Base-by-base conservation (phyloP, 1,140 invertebrate genomes). In the Ceratoteleas bidentatus region DNA sequence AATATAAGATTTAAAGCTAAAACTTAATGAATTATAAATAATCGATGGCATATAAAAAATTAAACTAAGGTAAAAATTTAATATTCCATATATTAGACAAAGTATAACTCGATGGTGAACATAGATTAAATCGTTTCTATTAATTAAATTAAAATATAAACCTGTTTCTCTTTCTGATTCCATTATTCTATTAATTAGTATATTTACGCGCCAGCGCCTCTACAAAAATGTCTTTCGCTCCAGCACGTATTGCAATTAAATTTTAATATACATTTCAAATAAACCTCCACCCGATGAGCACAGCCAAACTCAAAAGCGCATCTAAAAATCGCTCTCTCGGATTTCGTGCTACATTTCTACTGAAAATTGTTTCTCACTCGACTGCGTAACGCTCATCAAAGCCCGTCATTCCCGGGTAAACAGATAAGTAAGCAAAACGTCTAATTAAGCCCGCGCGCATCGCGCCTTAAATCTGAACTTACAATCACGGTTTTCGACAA, bases 361-460 rank as follows among this genome's bases (percentile, higher is more conserved):
- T 9, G 7, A 40, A 57, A 58, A 69, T 13, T 36, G 24, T 34
- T 52, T 52, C 43, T 16, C 13, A 45, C 16, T 53, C 14, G 40
- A 61, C 49, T 52, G 33, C 33, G 16, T 33, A 36, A 45, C 36
- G 15, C 38, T 6, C 57, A 54, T 50, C 32, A 58, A 58, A 69
- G 65, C 33, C 43, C 6, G 4, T 33, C 15, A 32, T 58, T 43
- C 10, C 65, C 36, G 5, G n/a, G 50, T 50, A 61, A 61, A 61
- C 68, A 72, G 54, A 72, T 40, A 56, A 64, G 33, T 36, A 70
- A 62, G 6, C 50, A 64, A 62, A 73, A 47, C 43, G 40, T 45
- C 40, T 64, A 62, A 73, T 73, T 73, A 64, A 56, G 43, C 36
- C 56, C 6, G 34, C 32, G 24, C 24, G 8, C 13, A 34, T 47